phyloP scores from a whole-genome alignment of 2,888 invertebrate species.

The Vanessa cardui region DNA sequence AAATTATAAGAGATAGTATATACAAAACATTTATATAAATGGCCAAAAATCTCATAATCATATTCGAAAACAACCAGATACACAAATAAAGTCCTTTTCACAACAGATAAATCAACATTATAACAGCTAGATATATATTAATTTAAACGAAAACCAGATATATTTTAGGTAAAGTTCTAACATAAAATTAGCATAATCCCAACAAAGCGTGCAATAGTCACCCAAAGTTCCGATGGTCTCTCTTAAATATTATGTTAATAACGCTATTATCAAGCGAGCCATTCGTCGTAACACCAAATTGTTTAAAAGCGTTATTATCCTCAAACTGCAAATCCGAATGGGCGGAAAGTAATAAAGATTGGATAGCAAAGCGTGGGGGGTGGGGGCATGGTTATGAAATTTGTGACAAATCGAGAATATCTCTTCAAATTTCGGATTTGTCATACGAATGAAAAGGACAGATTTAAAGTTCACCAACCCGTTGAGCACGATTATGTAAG shows the following conservation, averaged over 20 bases:
- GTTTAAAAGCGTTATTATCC: conserved; percentile 31
- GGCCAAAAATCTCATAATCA: too few species aligned
- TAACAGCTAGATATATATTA: conserved; percentile 11
- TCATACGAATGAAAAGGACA: background rate
- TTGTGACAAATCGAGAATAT: background rate
- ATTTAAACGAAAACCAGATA: conserved; percentile 13
- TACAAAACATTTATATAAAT: too few species aligned
- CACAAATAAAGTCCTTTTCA: background rate
- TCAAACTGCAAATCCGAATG: conserved; percentile 22
- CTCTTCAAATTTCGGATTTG: background rate
- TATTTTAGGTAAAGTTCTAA: conserved; percentile 17
- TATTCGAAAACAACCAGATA: too few species aligned
- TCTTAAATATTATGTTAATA: conserved; percentile 37
- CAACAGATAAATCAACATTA: conserved; percentile 10
- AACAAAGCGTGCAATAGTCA: conserved; percentile 31
- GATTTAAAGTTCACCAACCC: background rate
- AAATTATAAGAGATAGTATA: too few species aligned
- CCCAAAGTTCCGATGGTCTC: conserved; percentile 30
- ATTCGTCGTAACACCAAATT: conserved; percentile 31
- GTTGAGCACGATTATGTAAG: too few species aligned
- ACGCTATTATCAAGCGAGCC: conserved; percentile 32
- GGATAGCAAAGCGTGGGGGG: conserved; percentile 10
- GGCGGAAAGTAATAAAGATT: conserved; percentile 22
- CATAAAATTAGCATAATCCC: conserved; percentile 34
- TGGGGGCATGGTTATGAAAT: background rate